A percentile compares a stretch with the other conserved stretches of the same genome.
These are phyloP conservation scores for Clarias magur DNA, from an alignment of 2,113 vertebrate species.

Conservation along the genomic window DNA sequence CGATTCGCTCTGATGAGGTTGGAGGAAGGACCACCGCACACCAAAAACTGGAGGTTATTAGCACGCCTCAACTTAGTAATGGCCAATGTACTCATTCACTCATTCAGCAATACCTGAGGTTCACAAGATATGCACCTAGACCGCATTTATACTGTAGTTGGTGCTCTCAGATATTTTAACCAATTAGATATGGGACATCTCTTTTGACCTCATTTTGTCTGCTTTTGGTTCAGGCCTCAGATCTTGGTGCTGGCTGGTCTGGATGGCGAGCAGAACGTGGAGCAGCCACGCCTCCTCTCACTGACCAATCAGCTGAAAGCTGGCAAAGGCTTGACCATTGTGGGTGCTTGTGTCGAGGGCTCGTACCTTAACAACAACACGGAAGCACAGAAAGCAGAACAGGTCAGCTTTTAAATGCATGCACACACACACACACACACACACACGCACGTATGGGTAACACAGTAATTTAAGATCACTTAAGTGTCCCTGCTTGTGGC, in stretches of 20 bases:
- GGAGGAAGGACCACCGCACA: constrained; percentile 95
- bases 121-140: not conserved
- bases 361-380: constrained; percentile 88
- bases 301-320: constrained; percentile 95
- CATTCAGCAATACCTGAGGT: not conserved
- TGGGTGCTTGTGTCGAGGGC: constrained; percentile 90
- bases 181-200: not conserved
- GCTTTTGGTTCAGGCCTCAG: constrained; percentile 80
- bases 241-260: constrained; percentile 88
- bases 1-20: constrained; percentile 90
- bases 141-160: not conserved
- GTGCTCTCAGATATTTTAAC: not conserved
- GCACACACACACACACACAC: constrained; percentile 2
- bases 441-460: not conserved
- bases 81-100: not conserved
- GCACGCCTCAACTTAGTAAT: not conserved
- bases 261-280: constrained; percentile 91
- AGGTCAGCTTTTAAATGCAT: constrained; percentile 70
- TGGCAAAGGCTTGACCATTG: constrained; percentile 96
- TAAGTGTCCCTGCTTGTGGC: not conserved
- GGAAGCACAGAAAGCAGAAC: constrained; percentile 88
- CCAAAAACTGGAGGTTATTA: constrained; percentile 96
- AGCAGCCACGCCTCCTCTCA: constrained; percentile 92
- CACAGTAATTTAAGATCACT: not conserved
- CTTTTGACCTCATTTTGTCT: not conserved